Percentiles rank a stretch among this genome's conserved stretches.
Evolutionary conservation across 2,113 vertebrate species (phyloP).

Genomic region (Leucoraja erinaceus): DNA sequence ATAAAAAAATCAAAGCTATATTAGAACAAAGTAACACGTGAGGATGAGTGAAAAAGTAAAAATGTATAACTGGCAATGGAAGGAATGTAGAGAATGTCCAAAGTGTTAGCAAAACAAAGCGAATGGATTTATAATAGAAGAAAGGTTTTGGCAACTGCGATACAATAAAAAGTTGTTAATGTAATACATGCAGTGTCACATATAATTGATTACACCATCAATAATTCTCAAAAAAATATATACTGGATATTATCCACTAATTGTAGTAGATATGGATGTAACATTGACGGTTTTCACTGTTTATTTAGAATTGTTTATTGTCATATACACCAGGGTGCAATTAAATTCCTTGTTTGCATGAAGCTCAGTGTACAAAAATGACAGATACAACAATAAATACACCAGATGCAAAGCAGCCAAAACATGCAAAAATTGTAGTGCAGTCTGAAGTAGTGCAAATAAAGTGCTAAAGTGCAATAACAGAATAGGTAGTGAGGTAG

Average conservation of each 20-base stretch:
- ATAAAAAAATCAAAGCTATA: not conserved
- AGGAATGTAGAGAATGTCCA: not conserved
- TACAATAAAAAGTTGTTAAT: too few species aligned
- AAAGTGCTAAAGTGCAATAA: too few species aligned
- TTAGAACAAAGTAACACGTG: not conserved
- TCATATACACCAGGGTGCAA: too few species aligned
- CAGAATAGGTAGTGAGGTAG: too few species aligned
- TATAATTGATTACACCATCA: conserved; percentile 16
- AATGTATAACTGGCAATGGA: not conserved
- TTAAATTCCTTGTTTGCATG: too few species aligned
- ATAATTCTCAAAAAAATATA: not conserved
- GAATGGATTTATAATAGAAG: not conserved
- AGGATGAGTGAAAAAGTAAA: not conserved
- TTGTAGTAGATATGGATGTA: not conserved
- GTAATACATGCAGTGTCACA: not conserved
- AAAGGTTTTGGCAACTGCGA: not conserved
- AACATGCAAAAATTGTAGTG: too few species aligned
- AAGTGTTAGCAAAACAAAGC: not conserved
- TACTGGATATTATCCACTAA: not conserved
- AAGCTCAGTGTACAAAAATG: too few species aligned
- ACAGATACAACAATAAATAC: too few species aligned
- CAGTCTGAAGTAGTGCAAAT: too few species aligned
- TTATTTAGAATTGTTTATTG: not conserved
- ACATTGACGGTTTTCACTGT: not conserved
- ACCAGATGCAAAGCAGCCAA: too few species aligned